These are phyloP conservation scores for Acrocephalus kingi DNA, from an alignment of 2,113 vertebrate species.

Conservation along the genomic window DNA sequence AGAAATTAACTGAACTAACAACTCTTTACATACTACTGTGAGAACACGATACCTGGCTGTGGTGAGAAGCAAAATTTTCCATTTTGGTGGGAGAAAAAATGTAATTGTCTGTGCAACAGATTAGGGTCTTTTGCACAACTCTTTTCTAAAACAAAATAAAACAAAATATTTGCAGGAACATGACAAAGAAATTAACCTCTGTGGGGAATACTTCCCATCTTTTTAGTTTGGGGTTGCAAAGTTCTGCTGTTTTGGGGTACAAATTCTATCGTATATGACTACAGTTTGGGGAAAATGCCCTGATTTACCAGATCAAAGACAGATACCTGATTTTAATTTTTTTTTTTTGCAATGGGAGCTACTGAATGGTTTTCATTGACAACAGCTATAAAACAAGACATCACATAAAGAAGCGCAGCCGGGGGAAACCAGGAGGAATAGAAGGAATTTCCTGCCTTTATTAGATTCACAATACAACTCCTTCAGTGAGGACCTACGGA, in stretches of 20 bases:
- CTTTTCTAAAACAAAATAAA: background rate
- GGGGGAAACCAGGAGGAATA: background rate
- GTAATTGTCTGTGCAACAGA: background rate
- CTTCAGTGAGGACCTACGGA: background rate
- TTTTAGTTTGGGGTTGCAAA: background rate
- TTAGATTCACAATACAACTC: background rate
- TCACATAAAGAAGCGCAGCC: background rate
- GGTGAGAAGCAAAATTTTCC: background rate
- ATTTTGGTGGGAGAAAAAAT: background rate
- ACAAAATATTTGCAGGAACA: background rate
- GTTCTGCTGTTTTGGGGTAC: background rate
- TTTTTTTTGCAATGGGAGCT: background rate
- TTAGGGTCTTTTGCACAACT: background rate
- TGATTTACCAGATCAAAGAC: background rate
- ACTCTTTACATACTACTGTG: background rate
- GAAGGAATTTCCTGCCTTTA: background rate
- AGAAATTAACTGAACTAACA: background rate
- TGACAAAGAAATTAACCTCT: background rate
- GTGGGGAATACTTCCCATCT: fast-evolving
- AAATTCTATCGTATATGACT: background rate
- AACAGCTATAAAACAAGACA: background rate
- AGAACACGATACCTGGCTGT: background rate
- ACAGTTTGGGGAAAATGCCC: background rate
- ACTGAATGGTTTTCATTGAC: background rate
- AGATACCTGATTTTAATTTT: background rate